phyloP scores from a whole-genome alignment of 2,113 vertebrate genomes.

The Hippocampus zosterae region DNA sequence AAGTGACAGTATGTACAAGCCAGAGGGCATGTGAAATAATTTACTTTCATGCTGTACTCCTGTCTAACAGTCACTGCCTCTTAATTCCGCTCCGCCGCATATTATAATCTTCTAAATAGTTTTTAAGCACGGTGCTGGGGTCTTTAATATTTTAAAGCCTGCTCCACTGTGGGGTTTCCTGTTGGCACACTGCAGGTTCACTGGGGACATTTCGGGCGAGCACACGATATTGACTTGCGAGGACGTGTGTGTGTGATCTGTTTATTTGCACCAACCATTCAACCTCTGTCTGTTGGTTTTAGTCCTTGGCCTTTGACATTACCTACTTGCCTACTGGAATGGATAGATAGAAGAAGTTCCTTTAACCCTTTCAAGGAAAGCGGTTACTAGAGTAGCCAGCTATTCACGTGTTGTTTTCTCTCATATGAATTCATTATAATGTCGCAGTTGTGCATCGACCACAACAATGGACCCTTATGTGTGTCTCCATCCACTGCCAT shows the following conservation, averaged over 20 bases:
- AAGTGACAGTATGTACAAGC: constrained; percentile 61
- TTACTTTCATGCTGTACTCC: constrained; percentile 62
- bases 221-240: constrained; percentile 24
- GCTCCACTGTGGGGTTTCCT: constrained; percentile 36
- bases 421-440: too few relatives aligned
- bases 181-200: constrained; percentile 30
- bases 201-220: constrained; percentile 30
- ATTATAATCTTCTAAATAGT: constrained; percentile 54
- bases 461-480: too few relatives aligned
- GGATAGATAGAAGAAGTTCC: neutral
- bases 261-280: constrained; percentile 18
- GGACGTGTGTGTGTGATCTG: constrained; percentile 10
- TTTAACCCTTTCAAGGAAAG: neutral
- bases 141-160: constrained; percentile 53
- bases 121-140: constrained; percentile 25
- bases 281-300: neutral
- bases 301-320: neutral
- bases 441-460: too few relatives aligned
- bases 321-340: neutral
- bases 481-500: too few relatives aligned
- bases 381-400: too few relatives aligned
- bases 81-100: constrained; percentile 52
- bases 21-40: constrained; percentile 65
- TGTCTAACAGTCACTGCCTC: constrained; percentile 63
- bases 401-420: too few relatives aligned